Percentiles rank a stretch among this genome's conserved stretches.
Conservation (phyloP, 2,113 vertebrate genomes). For the Scophthalmus maximus region DNA sequence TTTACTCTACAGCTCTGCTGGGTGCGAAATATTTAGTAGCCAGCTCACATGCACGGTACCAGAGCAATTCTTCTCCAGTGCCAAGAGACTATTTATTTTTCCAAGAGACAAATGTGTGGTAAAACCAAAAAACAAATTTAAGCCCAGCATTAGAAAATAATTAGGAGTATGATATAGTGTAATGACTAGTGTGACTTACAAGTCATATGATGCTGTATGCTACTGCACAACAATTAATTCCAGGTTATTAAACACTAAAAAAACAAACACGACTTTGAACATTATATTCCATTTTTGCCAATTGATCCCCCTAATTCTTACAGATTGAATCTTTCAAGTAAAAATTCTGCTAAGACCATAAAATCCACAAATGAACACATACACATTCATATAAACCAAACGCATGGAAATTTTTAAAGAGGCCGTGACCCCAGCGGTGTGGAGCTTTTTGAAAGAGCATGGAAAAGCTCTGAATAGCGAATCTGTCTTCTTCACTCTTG, state of each 20-base stretch:
- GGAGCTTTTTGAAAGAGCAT: not conserved
- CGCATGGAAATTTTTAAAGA: conserved; percentile 3
- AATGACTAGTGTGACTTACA: too few species aligned
- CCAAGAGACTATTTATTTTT: not conserved
- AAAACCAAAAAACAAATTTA: not conserved
- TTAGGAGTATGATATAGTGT: too few species aligned
- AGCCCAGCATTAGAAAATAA: too few species aligned
- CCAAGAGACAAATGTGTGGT: not conserved
- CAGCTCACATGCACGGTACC: not conserved
- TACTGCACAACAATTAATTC: too few species aligned
- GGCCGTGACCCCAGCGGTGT: not conserved
- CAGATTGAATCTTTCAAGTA: not conserved
- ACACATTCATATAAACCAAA: conserved; percentile 16
- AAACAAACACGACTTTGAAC: too few species aligned
- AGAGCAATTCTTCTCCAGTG: not conserved
- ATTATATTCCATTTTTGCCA: too few species aligned
- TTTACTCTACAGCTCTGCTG: not conserved
- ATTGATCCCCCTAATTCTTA: not conserved
- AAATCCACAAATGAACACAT: conserved; percentile 17
- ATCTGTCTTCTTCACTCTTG: conserved; percentile 3
- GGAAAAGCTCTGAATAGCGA: conserved; percentile 2
- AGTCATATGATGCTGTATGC: too few species aligned
- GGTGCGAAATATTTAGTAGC: not conserved
- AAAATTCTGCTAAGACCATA: not conserved
- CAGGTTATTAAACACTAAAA: too few species aligned